A percentile compares a stretch with the other conserved stretches of the same genome.
Conservation (phyloP, 2,797 vertebrate genomes). For the Enteromius fasciolatus region DNA sequence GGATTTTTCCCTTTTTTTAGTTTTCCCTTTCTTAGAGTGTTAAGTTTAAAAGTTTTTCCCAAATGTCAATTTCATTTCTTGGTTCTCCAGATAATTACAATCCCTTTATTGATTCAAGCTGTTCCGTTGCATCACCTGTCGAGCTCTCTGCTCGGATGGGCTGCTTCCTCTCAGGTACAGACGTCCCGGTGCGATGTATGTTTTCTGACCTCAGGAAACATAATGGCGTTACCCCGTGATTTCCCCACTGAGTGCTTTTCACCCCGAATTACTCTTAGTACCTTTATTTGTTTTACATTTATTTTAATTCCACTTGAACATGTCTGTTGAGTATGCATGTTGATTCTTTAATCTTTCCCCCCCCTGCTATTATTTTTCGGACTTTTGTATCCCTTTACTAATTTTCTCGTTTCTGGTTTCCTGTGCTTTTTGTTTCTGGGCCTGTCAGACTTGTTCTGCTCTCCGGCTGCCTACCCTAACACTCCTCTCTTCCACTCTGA, state of each 20-base stretch:
- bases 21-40: constrained; percentile 22
- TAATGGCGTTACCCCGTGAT: constrained; percentile 9
- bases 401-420: constrained; percentile 57
- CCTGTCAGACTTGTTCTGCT: constrained; percentile 88
- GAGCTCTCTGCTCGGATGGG: constrained; percentile 68
- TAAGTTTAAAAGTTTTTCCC: constrained; percentile 44
- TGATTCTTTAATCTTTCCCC: not conserved
- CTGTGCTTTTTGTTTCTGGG: constrained; percentile 69
- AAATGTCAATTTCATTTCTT: constrained; percentile 70
- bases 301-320: not conserved
- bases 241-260: constrained; percentile 16
- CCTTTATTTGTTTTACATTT: not conserved
- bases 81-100: constrained; percentile 79
- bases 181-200: constrained; percentile 61
- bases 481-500: constrained; percentile 84
- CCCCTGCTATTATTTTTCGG: constrained; percentile 25
- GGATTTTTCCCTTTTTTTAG: not conserved
- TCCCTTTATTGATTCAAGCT: constrained; percentile 78
- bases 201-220: constrained; percentile 57
- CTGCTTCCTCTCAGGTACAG: constrained; percentile 78
- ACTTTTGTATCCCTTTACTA: constrained; percentile 62
- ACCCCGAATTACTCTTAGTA: not conserved
- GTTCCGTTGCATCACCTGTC: constrained; percentile 74
- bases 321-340: not conserved
- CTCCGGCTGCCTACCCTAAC: constrained; percentile 82